These are phyloP conservation scores for Acanthopleura granulata DNA, from an alignment of 2,888 invertebrate species.

Conservation along the genomic window DNA sequence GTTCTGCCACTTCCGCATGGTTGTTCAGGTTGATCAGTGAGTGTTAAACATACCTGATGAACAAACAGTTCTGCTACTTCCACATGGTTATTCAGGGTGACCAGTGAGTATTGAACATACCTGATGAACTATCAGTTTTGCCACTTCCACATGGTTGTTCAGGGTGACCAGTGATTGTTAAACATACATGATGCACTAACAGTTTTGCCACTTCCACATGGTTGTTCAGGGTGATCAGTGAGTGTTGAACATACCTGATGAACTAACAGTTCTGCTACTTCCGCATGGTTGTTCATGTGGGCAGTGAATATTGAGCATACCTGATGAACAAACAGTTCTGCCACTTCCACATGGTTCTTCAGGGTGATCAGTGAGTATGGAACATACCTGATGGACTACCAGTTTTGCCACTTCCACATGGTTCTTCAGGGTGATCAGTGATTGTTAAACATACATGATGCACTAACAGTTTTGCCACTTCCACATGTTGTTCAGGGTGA, in stretches of 20 bases:
- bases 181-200: no score
- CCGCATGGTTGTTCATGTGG: no score
- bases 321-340: conserved; percentile 78
- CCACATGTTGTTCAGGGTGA: no score
- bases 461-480: conserved; percentile 91
- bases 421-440: conserved; percentile 96
- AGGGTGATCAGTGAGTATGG: conserved; percentile 81
- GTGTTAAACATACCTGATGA: conserved; percentile 60
- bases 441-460: conserved; percentile 97
- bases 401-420: conserved; percentile 95
- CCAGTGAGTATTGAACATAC: no score
- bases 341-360: conserved; percentile 97
- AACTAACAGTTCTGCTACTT: no score
- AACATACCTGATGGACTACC: conserved; percentile 72
- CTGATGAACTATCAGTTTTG: conserved; percentile 78
- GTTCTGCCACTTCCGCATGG: no score
- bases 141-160: conserved; percentile 97
- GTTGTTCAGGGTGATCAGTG: no score
- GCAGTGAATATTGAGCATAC: conserved; percentile 37
- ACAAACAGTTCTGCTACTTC: no score
- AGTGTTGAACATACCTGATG: no score
- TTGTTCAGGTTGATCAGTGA: no score
- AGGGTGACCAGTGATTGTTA: no score
- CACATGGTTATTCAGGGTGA: no score
- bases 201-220: conserved; percentile 69